A percentile compares a stretch with the other conserved stretches of the same genome.
These are phyloP conservation scores for Hemicordylus capensis DNA, from an alignment of 2,113 vertebrate genomes.

Conservation along the genomic window DNA sequence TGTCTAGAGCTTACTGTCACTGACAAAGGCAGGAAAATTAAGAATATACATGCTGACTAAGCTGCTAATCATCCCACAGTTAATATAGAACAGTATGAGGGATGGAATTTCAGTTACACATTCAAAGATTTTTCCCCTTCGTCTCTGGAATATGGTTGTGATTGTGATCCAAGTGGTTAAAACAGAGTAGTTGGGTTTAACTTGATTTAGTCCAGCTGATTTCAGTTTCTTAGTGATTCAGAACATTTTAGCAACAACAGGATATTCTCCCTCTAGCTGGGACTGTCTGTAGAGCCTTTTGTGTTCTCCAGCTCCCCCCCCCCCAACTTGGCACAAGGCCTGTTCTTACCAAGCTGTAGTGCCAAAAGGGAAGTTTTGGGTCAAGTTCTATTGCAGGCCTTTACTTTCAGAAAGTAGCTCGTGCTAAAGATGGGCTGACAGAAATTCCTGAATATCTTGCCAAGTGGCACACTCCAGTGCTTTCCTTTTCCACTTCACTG, in stretches of 20 bases:
- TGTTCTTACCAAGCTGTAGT: neutral
- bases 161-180: neutral
- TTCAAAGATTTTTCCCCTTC: neutral
- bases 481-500: neutral
- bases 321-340: neutral
- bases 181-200: neutral
- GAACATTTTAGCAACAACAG: neutral
- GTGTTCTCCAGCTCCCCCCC: neutral
- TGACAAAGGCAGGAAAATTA: neutral
- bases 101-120: neutral
- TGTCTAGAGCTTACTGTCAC: neutral
- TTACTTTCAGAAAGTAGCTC: neutral
- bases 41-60: neutral
- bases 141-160: neutral
- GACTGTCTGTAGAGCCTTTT: neutral
- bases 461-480: neutral
- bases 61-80: neutral
- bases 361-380: neutral
- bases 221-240: neutral
- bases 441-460: neutral
- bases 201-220: neutral
- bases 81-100: neutral
- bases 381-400: constrained; percentile 4
- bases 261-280: neutral
- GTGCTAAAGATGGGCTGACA: neutral